A percentile compares a stretch with the other conserved stretches of the same genome.
Conservation (phyloP, 2,797 vertebrate species). For the Gymnocypris eckloni region DNA sequence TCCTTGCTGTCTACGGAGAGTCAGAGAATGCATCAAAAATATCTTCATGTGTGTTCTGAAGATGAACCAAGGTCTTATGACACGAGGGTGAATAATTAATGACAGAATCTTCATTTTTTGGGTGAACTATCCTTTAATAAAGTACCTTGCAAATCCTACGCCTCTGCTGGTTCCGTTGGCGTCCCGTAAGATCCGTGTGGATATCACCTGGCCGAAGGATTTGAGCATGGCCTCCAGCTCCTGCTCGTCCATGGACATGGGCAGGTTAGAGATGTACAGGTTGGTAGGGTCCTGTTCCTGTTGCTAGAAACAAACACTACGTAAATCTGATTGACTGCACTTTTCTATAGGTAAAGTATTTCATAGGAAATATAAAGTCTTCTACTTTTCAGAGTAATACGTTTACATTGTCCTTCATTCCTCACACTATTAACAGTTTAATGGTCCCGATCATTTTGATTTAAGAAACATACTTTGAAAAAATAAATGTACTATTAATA, state of each 20-base stretch:
- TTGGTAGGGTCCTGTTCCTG: slow-evolving; percentile 85
- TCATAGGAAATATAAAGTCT: background rate
- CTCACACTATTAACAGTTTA: background rate
- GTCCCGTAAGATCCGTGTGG: slow-evolving; percentile 90
- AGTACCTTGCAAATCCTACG: slow-evolving; percentile 95
- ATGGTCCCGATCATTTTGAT: background rate
- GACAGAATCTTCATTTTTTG: no score
- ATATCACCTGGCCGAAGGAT: slow-evolving; percentile 97
- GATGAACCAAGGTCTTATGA: no score
- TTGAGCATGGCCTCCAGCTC: slow-evolving; percentile 94
- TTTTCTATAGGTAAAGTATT: background rate
- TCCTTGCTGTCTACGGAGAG: no score
- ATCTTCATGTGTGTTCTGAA: no score
- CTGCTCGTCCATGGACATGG: slow-evolving; percentile 93
- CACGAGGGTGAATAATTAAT: no score
- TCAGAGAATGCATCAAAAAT: no score
- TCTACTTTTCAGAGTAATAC: background rate
- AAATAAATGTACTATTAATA: background rate
- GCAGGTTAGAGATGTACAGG: slow-evolving; percentile 99
- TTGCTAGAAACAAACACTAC: slow-evolving; percentile 45
- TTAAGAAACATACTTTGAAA: background rate
- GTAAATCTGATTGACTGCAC: background rate
- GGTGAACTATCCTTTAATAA: no score
- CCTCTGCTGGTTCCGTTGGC: slow-evolving; percentile 97
- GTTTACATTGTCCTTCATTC: background rate